Percentiles rank a stretch among this genome's conserved stretches.
Evolutionary conservation across 2,888 invertebrate genomes (phyloP).

Genomic region (Hirtodrosophila trivittata): DNA sequence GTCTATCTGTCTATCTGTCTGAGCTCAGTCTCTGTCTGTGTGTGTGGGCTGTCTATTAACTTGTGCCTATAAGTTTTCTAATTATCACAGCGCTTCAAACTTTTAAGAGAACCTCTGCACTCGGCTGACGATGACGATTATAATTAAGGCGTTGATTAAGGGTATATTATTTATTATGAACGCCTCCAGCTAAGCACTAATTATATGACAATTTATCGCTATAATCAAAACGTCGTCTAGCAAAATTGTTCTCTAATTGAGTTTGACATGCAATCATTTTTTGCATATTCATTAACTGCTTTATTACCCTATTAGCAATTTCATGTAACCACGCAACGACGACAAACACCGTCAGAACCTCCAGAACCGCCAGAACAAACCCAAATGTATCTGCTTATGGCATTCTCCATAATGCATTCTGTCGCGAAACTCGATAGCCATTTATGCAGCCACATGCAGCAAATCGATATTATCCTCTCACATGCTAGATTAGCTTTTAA

Average conservation of each 20-base stretch:
- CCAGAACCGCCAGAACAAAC: slow-evolving; percentile 13
- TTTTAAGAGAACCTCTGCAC: slow-evolving; percentile 38
- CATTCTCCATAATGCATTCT: slow-evolving; percentile 10
- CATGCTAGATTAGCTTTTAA: no score
- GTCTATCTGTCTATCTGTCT: slow-evolving; percentile 7
- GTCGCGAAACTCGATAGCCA: slow-evolving; percentile 16
- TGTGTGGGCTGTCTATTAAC: slow-evolving; percentile 24
- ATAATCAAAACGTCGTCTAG: slow-evolving; percentile 48
- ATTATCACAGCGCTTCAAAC: slow-evolving; percentile 62
- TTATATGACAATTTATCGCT: slow-evolving; percentile 14
- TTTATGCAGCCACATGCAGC: no score
- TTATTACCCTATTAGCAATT: no score
- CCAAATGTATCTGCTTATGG: slow-evolving; percentile 9
- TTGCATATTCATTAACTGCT: slow-evolving; percentile 43
- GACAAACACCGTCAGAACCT: neutral
- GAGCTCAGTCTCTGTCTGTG: no score
- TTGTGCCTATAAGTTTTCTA: slow-evolving; percentile 62
- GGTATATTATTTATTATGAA: slow-evolving; percentile 55
- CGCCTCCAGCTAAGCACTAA: slow-evolving; percentile 10
- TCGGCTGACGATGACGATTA: neutral
- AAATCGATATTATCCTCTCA: no score
- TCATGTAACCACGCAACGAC: neutral
- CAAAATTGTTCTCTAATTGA: slow-evolving; percentile 59
- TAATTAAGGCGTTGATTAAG: no score
- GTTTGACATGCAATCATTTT: slow-evolving; percentile 60